A percentile compares a stretch with the other conserved stretches of the same genome.
Conservation (phyloP, 2,113 vertebrate genomes). For the Melanocharis versteri region DNA sequence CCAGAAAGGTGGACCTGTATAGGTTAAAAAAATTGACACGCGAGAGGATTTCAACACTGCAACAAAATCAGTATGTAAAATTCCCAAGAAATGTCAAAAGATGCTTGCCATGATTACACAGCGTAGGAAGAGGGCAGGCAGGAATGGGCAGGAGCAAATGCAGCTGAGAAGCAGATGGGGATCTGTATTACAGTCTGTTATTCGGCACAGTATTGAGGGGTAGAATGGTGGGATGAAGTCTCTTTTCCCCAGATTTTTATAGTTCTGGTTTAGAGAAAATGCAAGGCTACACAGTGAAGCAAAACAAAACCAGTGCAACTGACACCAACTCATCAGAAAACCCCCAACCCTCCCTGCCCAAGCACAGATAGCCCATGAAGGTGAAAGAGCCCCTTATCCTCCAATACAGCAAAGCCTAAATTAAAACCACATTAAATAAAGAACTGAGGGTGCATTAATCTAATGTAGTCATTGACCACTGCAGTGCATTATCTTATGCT, state of each 20-base stretch:
- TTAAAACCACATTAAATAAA: background rate
- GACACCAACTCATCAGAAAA: background rate
- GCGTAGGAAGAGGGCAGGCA: background rate
- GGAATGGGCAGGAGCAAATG: background rate
- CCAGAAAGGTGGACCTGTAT: background rate
- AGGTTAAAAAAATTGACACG: background rate
- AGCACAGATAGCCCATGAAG: background rate
- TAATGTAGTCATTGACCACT: background rate
- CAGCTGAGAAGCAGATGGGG: background rate
- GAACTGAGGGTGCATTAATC: background rate
- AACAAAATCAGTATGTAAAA: background rate
- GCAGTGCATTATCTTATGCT: background rate
- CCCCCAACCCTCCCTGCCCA: background rate
- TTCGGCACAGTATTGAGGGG: background rate
- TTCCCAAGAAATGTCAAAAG: background rate
- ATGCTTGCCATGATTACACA: background rate
- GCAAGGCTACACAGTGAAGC: background rate
- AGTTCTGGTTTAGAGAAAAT: background rate
- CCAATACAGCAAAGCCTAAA: background rate
- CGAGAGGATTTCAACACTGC: background rate
- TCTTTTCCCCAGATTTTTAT: background rate
- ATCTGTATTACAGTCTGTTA: background rate
- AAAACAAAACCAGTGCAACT: background rate
- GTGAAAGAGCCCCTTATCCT: background rate
- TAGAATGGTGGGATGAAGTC: background rate